Percentiles rank a stretch among this genome's conserved stretches.
Conservation (phyloP, 2,888 invertebrate genomes). For the Lasiommata megera region DNA sequence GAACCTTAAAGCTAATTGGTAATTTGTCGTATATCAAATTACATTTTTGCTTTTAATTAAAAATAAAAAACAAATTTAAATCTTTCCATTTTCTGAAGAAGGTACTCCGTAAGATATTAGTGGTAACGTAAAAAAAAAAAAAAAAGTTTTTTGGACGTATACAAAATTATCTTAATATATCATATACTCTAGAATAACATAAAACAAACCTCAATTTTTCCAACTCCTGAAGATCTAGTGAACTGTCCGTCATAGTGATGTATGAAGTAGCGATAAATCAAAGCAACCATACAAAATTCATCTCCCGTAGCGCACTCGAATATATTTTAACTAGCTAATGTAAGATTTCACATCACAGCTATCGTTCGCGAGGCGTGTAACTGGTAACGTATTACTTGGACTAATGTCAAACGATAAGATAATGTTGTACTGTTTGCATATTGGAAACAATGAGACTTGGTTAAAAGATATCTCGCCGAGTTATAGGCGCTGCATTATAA, state of each 20-base stretch:
- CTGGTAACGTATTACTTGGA: conserved; percentile 49
- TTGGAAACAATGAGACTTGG: conserved; percentile 51
- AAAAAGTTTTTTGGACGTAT: not conserved
- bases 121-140: no score
- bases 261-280: conserved; percentile 15
- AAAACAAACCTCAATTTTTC: conserved; percentile 59
- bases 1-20: no score
- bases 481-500: conserved; percentile 18
- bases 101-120: no score
- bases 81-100: no score
- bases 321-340: conserved; percentile 25
- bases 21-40: no score
- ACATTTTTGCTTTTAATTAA: no score
- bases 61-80: no score
- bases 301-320: conserved; percentile 27
- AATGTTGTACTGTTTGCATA: conserved; percentile 54
- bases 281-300: conserved; percentile 21
- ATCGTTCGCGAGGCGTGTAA: conserved; percentile 48
- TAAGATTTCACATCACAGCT: conserved; percentile 51
- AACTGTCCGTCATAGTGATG: conserved; percentile 57
- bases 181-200: not conserved
- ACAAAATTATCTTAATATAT: not conserved
- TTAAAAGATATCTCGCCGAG: conserved; percentile 17
- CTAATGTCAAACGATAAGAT: conserved; percentile 70
- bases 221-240: conserved; percentile 60